These are phyloP conservation scores for Bombus sibiricus DNA, from an alignment of 1,140 invertebrate genomes.

Conservation along the genomic window DNA sequence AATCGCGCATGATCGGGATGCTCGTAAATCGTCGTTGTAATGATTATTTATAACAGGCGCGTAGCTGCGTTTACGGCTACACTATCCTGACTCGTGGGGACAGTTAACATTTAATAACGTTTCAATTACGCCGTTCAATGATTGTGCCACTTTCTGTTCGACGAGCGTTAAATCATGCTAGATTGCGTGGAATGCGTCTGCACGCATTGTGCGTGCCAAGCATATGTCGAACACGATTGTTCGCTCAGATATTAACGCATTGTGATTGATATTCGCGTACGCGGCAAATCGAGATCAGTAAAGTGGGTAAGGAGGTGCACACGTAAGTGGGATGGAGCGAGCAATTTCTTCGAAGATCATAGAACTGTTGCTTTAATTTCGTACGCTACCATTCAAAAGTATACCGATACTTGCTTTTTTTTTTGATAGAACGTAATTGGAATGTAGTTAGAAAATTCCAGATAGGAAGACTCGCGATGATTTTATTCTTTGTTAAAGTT, in stretches of 20 bases:
- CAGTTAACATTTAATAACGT: slow-evolving; percentile 51
- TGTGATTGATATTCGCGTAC: neutral
- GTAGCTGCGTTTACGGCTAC: neutral
- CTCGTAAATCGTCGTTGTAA: neutral
- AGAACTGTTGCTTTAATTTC: neutral
- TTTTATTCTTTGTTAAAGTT: no score
- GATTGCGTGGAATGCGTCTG: neutral
- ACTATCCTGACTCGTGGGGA: slow-evolving; percentile 2
- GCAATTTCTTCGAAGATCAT: neutral
- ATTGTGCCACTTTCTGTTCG: slow-evolving; percentile 14
- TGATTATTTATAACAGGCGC: neutral
- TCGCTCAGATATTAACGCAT: neutral
- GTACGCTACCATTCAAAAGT: neutral
- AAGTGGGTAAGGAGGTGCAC: neutral
- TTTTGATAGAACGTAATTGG: no score
- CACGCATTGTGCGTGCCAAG: neutral
- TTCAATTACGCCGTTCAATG: slow-evolving; percentile 27
- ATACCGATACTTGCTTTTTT: no score
- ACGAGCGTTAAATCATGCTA: slow-evolving; percentile 15
- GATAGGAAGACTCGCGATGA: no score
- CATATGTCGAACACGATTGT: neutral
- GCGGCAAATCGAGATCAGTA: neutral
- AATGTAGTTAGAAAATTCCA: no score
- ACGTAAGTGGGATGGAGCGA: neutral
- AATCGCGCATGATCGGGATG: neutral